Evolutionary conservation across 2,113 vertebrate genomes (phyloP).

Genomic region (Argyrosomus japonicus): DNA sequence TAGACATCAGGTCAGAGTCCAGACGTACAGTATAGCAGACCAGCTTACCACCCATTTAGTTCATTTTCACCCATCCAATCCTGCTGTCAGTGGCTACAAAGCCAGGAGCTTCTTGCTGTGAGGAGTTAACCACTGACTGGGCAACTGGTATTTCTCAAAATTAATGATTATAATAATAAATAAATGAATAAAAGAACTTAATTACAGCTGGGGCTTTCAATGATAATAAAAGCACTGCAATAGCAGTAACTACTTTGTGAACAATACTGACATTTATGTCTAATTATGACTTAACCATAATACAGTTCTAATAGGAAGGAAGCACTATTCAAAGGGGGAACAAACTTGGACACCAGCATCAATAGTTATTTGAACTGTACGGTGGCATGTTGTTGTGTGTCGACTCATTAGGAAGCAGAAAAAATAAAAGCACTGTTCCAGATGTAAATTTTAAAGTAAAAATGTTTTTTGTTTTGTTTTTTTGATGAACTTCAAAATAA

Average conservation of each 20-base stretch:
- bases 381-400: background rate
- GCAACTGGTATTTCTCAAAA: background rate
- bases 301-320: background rate
- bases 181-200: background rate
- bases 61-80: background rate
- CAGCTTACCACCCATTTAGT: background rate
- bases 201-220: background rate
- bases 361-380: background rate
- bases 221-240: background rate
- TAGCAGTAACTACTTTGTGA: background rate
- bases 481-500: background rate
- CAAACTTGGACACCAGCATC: background rate
- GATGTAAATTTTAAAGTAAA: background rate
- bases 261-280: too few relatives aligned
- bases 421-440: background rate
- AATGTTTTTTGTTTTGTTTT: background rate
- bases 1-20: background rate
- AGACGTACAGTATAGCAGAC: background rate
- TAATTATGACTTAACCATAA: background rate
- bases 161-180: background rate
- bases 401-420: background rate
- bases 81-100: background rate
- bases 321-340: background rate
- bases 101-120: background rate
- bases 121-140: background rate